A percentile compares a stretch with the other conserved stretches of the same genome.
Conservation (phyloP, 30 jellyfish, hydroid and myxozoan species). For the Pseudorhiza aurosa region DNA sequence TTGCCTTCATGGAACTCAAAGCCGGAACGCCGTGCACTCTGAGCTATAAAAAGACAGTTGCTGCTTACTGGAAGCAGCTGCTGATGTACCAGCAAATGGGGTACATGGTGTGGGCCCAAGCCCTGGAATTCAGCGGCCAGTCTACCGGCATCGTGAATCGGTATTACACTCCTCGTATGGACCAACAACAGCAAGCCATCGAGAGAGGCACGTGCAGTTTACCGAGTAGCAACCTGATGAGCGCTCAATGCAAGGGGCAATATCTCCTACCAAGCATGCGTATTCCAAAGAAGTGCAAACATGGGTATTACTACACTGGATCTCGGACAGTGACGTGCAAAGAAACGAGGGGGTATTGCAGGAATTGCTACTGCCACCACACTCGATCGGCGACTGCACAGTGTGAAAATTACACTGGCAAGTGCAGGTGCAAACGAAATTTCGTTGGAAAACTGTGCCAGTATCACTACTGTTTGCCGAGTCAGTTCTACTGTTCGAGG, state of each 20-base stretch:
- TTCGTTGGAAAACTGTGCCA: constrained; percentile 24
- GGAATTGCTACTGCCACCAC: constrained; percentile 1
- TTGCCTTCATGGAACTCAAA: constrained; percentile 27
- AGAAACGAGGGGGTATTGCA: constrained; percentile 17
- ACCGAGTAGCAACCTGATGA: not conserved
- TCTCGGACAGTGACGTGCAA: constrained; percentile 17
- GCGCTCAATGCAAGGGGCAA: constrained; percentile 30
- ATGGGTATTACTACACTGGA: constrained; percentile 21
- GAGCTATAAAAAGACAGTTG: constrained; percentile 31
- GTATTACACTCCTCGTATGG: not conserved
- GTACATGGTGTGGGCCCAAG: constrained; percentile 66
- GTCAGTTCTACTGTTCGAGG: constrained; percentile 29
- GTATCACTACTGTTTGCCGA: constrained; percentile 41
- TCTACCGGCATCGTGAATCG: not conserved
- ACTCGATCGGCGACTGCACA: constrained; percentile 4
- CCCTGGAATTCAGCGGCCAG: constrained; percentile 10
- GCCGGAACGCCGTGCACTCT: constrained; percentile 46
- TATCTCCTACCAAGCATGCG: constrained; percentile 36
- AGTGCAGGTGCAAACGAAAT: constrained; percentile 22
- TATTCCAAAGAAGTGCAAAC: constrained; percentile 20
- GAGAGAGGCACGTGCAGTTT: constrained; percentile 31
- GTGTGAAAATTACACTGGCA: constrained; percentile 20
- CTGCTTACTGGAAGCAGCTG: constrained; percentile 28
- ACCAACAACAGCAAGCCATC: not conserved
- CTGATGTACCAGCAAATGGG: constrained; percentile 44